Conservation (phyloP, 2,797 vertebrate species). For the Myotis pilosus region DNA sequence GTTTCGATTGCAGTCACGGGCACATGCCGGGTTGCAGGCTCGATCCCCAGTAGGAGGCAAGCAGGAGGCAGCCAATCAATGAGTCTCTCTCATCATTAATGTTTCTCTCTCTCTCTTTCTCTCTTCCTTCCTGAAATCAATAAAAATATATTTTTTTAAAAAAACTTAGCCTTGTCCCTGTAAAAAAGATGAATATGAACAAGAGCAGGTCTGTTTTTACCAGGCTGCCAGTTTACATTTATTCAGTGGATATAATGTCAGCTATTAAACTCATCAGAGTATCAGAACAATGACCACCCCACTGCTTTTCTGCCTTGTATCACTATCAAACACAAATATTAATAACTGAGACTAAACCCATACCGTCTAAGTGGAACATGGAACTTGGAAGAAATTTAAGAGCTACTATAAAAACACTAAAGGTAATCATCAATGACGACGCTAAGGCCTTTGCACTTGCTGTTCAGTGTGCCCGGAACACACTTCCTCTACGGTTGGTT, state of each 20-base stretch:
- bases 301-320: slow-evolving; percentile 1
- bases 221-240: background rate
- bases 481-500: background rate
- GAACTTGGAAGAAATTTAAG: slow-evolving; percentile 26
- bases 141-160: background rate
- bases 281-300: background rate
- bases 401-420: slow-evolving; percentile 16
- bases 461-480: background rate
- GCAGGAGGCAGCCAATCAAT: background rate
- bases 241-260: background rate
- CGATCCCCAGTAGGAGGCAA: background rate
- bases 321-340: background rate
- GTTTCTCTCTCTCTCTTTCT: background rate
- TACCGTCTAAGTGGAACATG: background rate
- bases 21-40: background rate
- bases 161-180: background rate
- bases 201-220: background rate
- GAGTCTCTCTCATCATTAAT: background rate
- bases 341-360: background rate
- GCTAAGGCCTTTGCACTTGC: background rate
- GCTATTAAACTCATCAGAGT: slow-evolving; percentile 3
- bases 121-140: background rate
- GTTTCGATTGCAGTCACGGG: background rate
- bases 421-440: background rate
- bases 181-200: slow-evolving; percentile 21